Base-by-base conservation (phyloP, 2,888 invertebrate genomes). In the Ganaspis brasiliensis region DNA sequence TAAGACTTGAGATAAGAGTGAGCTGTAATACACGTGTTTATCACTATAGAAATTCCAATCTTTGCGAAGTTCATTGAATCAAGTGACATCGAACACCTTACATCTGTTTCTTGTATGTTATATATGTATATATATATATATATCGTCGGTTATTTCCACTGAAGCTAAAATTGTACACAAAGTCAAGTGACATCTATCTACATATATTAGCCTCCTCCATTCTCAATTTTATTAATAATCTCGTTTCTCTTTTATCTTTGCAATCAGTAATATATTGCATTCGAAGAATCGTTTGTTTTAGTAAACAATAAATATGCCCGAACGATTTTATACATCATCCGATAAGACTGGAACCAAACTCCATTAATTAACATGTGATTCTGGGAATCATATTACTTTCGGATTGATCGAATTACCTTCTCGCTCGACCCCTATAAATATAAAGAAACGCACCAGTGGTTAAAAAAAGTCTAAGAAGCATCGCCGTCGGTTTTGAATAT, bases 251-350 rank as follows among this genome's bases (percentile, higher is more conserved):
- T n/a, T n/a, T n/a, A n/a, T n/a, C n/a, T 72, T 72, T 72, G 72
- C 56, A 72, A 72, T 72, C 72, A 72, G 72, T 72, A 72, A 56
- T n/a, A n/a, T n/a, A n/a, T 72, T 67, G 67, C 67, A 67, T 14
- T 67, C 45, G n/a, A n/a, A 45, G 63, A 40, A 67, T 67, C 63
- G 40, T 49, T 49, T 24, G 21, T 67, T 49, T 45, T 67, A 67
- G 67, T 67, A 67, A 67, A 67, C 67, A 45, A 67, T 67, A 67
- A 67, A 67, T 45, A 40, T 24, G 67, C 24, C 67, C 24, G n/a
- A 24, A 45, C 67, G 67, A n/a, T 67, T 67, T 40, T 67, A 40
- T 67, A 45, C 45, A 37, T 40, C 59, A 16, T 37, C 45, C 67
- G 67, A 67, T 67, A 67, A 67, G 67, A 67, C 19, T 67, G 67